Evolutionary conservation across 2,888 invertebrate species (phyloP).

Genomic region (Dinocampus coccinellae): DNA sequence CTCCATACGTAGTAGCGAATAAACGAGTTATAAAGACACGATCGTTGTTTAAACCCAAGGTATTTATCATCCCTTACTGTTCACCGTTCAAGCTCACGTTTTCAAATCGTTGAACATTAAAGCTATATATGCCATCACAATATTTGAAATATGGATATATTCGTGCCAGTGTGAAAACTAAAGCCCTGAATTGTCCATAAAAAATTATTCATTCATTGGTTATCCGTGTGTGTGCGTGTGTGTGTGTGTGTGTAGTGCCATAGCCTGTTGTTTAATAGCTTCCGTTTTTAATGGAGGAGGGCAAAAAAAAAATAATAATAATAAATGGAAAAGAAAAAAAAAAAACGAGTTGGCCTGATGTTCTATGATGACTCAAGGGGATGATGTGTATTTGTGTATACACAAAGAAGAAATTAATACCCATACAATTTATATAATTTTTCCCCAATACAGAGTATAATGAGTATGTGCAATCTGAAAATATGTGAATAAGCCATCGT

Average conservation of each 20-base stretch:
- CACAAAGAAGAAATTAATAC: neutral
- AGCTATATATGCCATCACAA: neutral
- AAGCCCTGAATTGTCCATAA: neutral
- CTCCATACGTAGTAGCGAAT: neutral
- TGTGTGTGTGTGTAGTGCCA: neutral
- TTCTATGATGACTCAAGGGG: neutral
- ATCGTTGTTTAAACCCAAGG: neutral
- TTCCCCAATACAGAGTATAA: neutral
- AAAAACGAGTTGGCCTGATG: neutral
- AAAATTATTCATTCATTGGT: slow-evolving; percentile 16
- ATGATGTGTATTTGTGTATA: neutral
- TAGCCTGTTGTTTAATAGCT: neutral
- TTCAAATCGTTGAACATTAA: neutral
- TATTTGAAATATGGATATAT: neutral
- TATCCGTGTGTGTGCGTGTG: neutral
- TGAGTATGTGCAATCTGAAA: neutral
- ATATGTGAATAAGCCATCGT: slow-evolving; percentile 5
- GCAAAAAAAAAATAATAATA: too few species aligned
- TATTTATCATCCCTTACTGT: slow-evolving; percentile 4
- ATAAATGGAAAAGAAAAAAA: neutral
- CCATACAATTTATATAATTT: neutral
- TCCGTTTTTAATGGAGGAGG: neutral
- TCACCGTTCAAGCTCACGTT: neutral
- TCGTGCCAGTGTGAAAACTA: neutral
- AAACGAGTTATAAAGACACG: slow-evolving; percentile 14